Percentiles rank a stretch among this genome's conserved stretches.
These are phyloP conservation scores for Donacobius atricapilla DNA, from an alignment of 2,113 vertebrate genomes.

Conservation along the genomic window DNA sequence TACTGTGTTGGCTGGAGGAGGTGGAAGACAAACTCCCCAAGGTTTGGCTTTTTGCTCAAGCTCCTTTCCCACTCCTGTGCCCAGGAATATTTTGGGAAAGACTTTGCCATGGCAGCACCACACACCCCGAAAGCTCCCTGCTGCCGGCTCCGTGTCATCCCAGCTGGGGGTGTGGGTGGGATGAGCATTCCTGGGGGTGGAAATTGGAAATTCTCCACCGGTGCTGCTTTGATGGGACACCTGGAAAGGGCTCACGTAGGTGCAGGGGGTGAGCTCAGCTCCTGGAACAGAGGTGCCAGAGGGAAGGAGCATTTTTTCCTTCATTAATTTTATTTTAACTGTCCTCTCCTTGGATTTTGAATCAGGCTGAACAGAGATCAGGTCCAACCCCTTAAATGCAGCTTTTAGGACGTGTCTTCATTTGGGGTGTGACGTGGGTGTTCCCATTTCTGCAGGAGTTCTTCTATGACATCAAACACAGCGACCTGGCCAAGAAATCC, in stretches of 20 bases:
- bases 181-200: not conserved
- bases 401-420: not conserved
- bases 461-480: constrained; percentile 95
- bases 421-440: not conserved
- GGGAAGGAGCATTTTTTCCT: not conserved
- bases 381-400: not conserved
- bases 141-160: fast-evolving
- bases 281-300: not conserved
- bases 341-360: not conserved
- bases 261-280: not conserved
- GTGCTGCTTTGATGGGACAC: not conserved
- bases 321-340: not conserved
- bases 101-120: not conserved
- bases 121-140: not conserved
- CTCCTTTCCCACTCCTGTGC: not conserved
- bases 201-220: not conserved
- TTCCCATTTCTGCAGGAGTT: constrained; percentile 82
- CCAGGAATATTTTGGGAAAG: not conserved
- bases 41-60: not conserved
- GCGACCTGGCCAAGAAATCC: constrained; percentile 92
- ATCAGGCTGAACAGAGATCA: not conserved
- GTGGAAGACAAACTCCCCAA: not conserved
- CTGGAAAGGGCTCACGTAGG: not conserved
- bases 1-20: not conserved
- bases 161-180: not conserved